Conservation (phyloP, 2,888 invertebrate species). For the Coleophora flavipennella region DNA sequence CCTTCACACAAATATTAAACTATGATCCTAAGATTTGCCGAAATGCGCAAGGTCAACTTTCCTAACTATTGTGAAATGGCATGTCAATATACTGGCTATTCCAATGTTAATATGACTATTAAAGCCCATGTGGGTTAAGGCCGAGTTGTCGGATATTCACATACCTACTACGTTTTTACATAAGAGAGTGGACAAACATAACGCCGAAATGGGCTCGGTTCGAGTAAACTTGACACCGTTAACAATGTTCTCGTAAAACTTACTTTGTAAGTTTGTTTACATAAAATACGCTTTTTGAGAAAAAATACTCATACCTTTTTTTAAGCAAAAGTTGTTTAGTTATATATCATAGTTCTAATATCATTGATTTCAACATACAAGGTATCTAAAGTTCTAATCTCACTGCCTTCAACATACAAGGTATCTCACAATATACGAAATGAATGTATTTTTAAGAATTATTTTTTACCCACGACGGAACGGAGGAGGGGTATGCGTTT, state of each 20-base stretch:
- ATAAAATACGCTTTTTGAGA: no score
- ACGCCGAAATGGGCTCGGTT: neutral
- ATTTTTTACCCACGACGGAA: no score
- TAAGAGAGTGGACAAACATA: slow-evolving; percentile 4
- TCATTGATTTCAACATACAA: no score
- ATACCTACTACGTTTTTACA: slow-evolving; percentile 5
- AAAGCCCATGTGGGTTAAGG: slow-evolving; percentile 28
- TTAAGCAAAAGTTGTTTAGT: no score
- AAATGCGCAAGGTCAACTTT: slow-evolving; percentile 26
- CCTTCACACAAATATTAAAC: slow-evolving; percentile 9
- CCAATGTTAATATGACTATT: slow-evolving; percentile 25
- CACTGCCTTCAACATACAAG: no score
- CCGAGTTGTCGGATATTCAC: slow-evolving; percentile 11
- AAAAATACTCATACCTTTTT: no score
- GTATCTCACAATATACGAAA: no score
- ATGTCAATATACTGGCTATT: slow-evolving; percentile 24
- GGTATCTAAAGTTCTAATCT: no score
- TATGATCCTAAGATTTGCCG: slow-evolving; percentile 13
- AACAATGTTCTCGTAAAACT: neutral
- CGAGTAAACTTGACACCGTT: neutral
- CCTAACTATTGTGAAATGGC: slow-evolving; percentile 32
- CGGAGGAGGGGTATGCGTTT: no score
- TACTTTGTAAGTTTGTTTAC: no score
- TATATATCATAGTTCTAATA: no score
- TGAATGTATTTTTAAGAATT: no score